phyloP scores from a whole-genome alignment of 2,888 invertebrate genomes.

The Notodonta ziczac region DNA sequence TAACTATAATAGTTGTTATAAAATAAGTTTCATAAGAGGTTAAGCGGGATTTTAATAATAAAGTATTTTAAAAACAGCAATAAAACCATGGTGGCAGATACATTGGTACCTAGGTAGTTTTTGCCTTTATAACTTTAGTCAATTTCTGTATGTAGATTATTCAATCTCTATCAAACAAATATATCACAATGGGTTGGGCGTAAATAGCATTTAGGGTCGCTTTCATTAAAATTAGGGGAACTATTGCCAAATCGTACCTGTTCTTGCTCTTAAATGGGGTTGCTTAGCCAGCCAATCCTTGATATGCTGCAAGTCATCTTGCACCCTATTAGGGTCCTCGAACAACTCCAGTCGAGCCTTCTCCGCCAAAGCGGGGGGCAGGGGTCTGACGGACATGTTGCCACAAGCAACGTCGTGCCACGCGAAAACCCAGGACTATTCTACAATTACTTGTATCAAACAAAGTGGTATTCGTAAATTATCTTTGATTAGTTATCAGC shows the following conservation, averaged over 20 bases:
- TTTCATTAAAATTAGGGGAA: neutral
- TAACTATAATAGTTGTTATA: too few relatives aligned
- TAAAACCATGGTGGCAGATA: too few relatives aligned
- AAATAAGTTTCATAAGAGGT: too few relatives aligned
- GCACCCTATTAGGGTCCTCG: constrained; percentile 77
- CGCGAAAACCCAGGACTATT: constrained; percentile 20
- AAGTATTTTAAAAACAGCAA: too few relatives aligned
- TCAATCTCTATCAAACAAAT: too few relatives aligned
- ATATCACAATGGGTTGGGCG: too few relatives aligned
- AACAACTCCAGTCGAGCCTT: constrained; percentile 79
- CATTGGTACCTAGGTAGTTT: too few relatives aligned
- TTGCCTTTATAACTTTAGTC: too few relatives aligned
- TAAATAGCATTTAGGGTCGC: too few relatives aligned
- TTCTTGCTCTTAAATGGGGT: constrained; percentile 74
- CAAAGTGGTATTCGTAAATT: constrained; percentile 25
- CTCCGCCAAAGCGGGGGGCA: constrained; percentile 59
- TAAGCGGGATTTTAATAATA: too few relatives aligned
- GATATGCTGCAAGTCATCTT: constrained; percentile 76
- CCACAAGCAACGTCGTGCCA: constrained; percentile 18
- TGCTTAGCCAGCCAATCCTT: constrained; percentile 84
- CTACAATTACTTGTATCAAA: constrained; percentile 25
- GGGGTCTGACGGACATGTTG: constrained; percentile 58
- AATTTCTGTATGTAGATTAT: too few relatives aligned
- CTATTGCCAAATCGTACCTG: constrained; percentile 38
- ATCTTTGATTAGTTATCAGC: constrained; percentile 44